A percentile compares a stretch with the other conserved stretches of the same genome.
phyloP scores from a whole-genome alignment of 1,140 invertebrate genomes.

The Drosophila kikkawai region DNA sequence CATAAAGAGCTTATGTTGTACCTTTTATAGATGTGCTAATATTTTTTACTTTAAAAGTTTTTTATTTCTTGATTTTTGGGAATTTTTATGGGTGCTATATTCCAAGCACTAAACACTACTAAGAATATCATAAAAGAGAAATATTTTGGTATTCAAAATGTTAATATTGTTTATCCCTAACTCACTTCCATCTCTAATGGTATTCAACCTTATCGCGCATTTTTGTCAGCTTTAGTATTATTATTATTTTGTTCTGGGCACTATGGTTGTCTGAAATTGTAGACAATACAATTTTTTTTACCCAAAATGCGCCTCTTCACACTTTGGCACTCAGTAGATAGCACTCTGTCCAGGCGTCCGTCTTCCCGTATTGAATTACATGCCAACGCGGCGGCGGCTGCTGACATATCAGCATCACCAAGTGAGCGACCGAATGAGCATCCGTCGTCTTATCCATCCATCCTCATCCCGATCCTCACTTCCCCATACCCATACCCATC shows the following conservation, averaged over 20 bases:
- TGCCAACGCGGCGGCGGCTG: slow-evolving; percentile 41
- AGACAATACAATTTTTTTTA: slow-evolving; percentile 43
- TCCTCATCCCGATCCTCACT: not conserved
- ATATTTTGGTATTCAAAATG: not conserved
- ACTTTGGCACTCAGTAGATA: slow-evolving; percentile 54
- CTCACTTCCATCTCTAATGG: not conserved
- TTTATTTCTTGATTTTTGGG: not conserved
- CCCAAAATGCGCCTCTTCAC: slow-evolving; percentile 55
- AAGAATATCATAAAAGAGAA: not conserved
- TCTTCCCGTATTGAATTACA: slow-evolving; percentile 64
- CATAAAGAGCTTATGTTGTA: slow-evolving; percentile 6
- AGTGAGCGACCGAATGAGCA: slow-evolving; percentile 50
- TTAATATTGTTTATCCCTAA: not conserved
- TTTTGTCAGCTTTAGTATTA: slow-evolving; percentile 2
- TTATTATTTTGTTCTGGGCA: not conserved
- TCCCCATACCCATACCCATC: too few species aligned
- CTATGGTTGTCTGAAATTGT: slow-evolving; percentile 41
- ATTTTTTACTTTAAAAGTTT: not conserved
- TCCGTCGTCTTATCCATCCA: slow-evolving; percentile 31
- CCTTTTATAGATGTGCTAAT: slow-evolving; percentile 1
- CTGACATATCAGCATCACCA: slow-evolving; percentile 59
- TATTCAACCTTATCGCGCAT: slow-evolving; percentile 37
- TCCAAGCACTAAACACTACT: not conserved
- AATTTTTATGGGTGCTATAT: not conserved
- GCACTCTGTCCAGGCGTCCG: slow-evolving; percentile 11